These are phyloP conservation scores for Vesta saturnalis DNA, from an alignment of 2,888 invertebrate species.

Conservation along the genomic window DNA sequence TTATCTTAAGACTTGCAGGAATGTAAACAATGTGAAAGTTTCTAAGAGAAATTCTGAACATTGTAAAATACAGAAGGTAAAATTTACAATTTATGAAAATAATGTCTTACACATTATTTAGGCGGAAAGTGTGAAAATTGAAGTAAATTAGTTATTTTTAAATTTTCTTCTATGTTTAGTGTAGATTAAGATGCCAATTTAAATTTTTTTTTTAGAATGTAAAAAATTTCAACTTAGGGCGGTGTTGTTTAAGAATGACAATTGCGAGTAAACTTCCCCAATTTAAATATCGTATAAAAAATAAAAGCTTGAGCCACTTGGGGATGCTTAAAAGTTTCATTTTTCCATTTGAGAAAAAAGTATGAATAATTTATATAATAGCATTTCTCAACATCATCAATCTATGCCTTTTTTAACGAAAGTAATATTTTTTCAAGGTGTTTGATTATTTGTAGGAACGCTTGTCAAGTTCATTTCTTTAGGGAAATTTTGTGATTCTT, in stretches of 20 bases:
- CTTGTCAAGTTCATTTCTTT: not conserved
- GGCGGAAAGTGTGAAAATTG: not conserved
- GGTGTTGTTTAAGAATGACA: conserved; percentile 1
- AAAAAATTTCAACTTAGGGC: not conserved
- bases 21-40: no score
- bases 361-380: conserved; percentile 11
- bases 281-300: conserved; percentile 6
- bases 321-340: conserved; percentile 9
- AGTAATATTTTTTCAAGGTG: not conserved
- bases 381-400: not conserved
- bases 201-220: not conserved
- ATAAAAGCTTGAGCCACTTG: not conserved
- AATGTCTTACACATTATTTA: not conserved
- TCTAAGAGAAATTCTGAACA: no score
- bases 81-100: not conserved
- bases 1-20: no score
- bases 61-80: not conserved
- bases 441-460: not conserved
- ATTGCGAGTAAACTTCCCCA: not conserved
- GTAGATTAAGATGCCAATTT: not conserved
- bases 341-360: conserved; percentile 12
- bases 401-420: conserved; percentile 4
- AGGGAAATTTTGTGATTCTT: not conserved
- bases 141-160: not conserved
- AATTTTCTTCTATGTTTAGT: not conserved